Evolutionary conservation across 2,797 vertebrate genomes (phyloP).

Genomic region (Rhynchotus rufescens): DNA sequence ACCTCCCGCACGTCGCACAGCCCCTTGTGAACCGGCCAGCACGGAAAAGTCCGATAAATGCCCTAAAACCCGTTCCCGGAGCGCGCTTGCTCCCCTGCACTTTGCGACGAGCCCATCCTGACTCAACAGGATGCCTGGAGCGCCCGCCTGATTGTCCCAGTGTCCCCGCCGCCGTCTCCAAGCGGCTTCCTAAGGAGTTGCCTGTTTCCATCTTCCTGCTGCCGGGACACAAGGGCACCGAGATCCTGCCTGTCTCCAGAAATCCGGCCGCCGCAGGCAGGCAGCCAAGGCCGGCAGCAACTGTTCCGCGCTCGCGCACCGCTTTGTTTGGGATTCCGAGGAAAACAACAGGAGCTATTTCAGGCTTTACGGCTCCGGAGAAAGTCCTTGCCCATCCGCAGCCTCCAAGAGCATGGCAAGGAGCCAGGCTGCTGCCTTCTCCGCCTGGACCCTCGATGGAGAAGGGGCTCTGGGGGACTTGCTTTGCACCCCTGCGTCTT

Average conservation of each 20-base stretch:
- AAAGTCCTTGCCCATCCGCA: constrained; percentile 64
- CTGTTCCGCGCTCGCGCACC: not conserved
- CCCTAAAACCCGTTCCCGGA: not conserved
- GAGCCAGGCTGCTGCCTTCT: not conserved
- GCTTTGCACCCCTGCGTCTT: not conserved
- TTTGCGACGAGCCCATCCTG: fast-evolving
- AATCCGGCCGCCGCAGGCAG: constrained; percentile 51
- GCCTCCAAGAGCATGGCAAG: not conserved
- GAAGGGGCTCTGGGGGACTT: not conserved
- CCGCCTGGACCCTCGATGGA: fast-evolving
- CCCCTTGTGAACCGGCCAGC: not conserved
- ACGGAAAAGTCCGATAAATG: not conserved
- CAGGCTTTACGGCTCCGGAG: constrained; percentile 6
- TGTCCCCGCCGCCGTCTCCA: not conserved
- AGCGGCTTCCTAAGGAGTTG: constrained; percentile 46
- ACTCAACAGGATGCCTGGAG: not conserved
- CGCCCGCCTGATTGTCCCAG: not conserved
- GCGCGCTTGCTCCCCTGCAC: not conserved
- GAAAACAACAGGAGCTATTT: constrained; percentile 58
- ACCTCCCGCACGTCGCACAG: fast-evolving
- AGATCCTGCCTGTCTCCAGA: constrained; percentile 56
- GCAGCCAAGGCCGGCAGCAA: constrained; percentile 12
- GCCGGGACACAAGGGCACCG: not conserved
- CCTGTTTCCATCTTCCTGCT: constrained; percentile 59
- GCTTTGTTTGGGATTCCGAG: constrained; percentile 60